These are phyloP conservation scores for Crax fasciolata DNA, from an alignment of 2,797 vertebrate genomes.

Conservation along the genomic window DNA sequence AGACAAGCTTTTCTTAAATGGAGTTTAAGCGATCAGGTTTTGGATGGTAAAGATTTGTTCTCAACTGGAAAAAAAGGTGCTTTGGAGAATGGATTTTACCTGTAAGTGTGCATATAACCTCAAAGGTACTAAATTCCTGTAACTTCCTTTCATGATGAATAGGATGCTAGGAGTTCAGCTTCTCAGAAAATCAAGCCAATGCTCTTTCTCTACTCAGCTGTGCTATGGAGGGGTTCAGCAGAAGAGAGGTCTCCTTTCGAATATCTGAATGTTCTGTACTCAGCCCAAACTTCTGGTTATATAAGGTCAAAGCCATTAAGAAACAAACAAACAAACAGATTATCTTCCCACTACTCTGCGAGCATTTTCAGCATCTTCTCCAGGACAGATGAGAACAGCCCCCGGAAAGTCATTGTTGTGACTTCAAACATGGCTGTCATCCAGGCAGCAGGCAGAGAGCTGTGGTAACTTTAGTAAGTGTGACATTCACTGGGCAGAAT, in stretches of 20 bases:
- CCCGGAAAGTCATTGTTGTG: background rate
- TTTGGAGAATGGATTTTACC: background rate
- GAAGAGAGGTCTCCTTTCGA: background rate
- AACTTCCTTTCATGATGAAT: background rate
- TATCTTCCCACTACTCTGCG: background rate
- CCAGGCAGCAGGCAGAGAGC: slow-evolving; percentile 51
- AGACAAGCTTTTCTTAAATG: background rate
- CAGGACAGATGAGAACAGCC: background rate
- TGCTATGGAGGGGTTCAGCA: background rate
- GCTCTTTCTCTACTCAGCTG: background rate
- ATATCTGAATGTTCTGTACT: background rate
- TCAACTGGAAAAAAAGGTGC: background rate
- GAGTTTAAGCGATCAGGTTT: background rate
- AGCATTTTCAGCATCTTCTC: background rate
- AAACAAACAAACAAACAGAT: background rate
- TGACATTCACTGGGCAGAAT: slow-evolving; percentile 66
- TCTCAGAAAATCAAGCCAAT: background rate
- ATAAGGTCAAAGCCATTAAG: background rate
- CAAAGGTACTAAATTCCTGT: background rate
- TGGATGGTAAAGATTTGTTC: background rate
- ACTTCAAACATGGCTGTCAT: slow-evolving; percentile 29
- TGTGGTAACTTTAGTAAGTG: slow-evolving; percentile 73
- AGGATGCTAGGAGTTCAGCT: background rate
- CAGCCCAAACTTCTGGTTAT: background rate
- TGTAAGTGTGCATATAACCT: fast-evolving